Percentiles rank a stretch among this genome's conserved stretches.
These are phyloP conservation scores for Heliconius aoede DNA, from an alignment of 2,888 invertebrate species.

Conservation along the genomic window DNA sequence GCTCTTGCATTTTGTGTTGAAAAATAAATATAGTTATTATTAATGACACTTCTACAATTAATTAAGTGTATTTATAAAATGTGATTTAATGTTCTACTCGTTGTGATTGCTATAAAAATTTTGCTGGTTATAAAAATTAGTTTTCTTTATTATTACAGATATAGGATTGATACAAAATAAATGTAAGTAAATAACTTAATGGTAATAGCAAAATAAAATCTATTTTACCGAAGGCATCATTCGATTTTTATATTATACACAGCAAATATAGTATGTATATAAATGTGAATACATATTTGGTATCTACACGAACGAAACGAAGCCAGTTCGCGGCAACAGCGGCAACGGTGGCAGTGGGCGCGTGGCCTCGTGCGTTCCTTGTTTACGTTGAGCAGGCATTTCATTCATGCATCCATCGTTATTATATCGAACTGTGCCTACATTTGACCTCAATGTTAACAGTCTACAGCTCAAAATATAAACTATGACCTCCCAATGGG, in stretches of 20 bases:
- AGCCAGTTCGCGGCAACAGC: conserved; percentile 38
- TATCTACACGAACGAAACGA: conserved; percentile 28
- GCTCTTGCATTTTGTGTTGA: conserved; percentile 27
- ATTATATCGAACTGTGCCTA: conserved; percentile 42
- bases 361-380: conserved; percentile 54
- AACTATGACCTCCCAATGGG: neutral
- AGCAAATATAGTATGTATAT: neutral
- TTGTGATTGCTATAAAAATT: neutral
- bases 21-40: conserved; percentile 25
- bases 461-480: conserved; percentile 15
- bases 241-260: neutral
- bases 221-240: neutral
- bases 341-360: conserved; percentile 49
- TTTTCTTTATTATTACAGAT: neutral
- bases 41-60: conserved; percentile 6
- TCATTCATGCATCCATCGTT: conserved; percentile 56
- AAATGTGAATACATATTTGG: neutral
- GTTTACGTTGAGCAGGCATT: conserved; percentile 60
- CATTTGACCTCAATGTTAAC: conserved; percentile 38
- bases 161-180: neutral
- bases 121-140: neutral
- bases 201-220: neutral
- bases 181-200: neutral
- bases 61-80: neutral
- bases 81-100: neutral